Conservation (phyloP, 2,113 vertebrate genomes). For the Sakesphorus luctuosus region DNA sequence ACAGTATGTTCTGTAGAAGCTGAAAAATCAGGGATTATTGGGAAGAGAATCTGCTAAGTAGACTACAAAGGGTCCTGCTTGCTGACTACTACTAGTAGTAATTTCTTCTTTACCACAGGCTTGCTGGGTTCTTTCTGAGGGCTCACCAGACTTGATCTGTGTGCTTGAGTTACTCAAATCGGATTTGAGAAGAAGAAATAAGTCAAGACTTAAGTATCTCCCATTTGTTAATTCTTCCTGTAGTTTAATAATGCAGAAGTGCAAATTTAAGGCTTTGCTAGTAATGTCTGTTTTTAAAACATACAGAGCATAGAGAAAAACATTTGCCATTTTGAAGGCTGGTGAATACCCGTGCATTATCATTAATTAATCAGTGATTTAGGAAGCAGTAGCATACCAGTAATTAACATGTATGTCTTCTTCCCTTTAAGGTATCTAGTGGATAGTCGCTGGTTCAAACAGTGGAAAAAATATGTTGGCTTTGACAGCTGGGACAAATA, state of each 20-base stretch:
- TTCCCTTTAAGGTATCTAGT: conserved; percentile 89
- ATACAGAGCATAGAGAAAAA: neutral
- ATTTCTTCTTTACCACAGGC: neutral
- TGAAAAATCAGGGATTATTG: neutral
- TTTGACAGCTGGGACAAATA: conserved; percentile 99
- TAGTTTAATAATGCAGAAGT: neutral
- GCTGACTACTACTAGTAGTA: neutral
- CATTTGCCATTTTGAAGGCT: neutral
- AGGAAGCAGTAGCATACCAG: neutral
- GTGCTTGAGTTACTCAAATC: neutral
- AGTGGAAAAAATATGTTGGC: conserved; percentile 99
- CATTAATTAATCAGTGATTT: neutral
- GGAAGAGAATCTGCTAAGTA: neutral
- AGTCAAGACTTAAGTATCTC: neutral
- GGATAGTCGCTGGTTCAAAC: conserved; percentile 99
- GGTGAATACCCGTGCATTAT: neutral
- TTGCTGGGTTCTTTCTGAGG: neutral
- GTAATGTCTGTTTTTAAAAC: neutral
- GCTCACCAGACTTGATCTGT: neutral
- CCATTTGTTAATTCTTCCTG: neutral
- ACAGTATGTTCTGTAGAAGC: neutral
- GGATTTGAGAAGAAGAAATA: neutral
- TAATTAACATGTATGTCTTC: conserved; percentile 8
- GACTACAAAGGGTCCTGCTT: neutral
- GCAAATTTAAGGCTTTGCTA: neutral